Conservation (phyloP, 2,113 vertebrate genomes). For the Tachysurus fulvidraco region DNA sequence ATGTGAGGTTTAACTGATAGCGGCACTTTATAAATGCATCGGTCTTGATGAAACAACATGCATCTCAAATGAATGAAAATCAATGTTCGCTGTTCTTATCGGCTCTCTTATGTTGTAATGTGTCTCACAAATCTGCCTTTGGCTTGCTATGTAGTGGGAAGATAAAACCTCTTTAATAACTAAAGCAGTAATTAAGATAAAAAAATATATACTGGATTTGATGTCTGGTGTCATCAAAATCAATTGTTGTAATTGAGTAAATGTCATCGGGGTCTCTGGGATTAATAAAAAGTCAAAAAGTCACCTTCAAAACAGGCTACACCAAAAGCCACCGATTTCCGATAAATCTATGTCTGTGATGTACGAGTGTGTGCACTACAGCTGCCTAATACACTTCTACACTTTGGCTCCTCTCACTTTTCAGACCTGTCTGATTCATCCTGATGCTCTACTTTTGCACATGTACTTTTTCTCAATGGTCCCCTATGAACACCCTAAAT, state of each 20-base stretch:
- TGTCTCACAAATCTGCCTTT: background rate
- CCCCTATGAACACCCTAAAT: background rate
- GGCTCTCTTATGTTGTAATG: slow-evolving; percentile 46
- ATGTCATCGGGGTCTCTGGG: background rate
- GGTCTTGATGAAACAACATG: background rate
- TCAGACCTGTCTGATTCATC: background rate
- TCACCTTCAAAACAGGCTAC: slow-evolving; percentile 1
- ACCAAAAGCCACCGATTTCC: background rate
- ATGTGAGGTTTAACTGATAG: background rate
- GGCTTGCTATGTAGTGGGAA: background rate
- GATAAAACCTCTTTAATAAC: background rate
- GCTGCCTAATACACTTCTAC: background rate
- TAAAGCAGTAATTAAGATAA: background rate
- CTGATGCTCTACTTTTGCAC: slow-evolving; percentile 2
- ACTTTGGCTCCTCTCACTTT: background rate
- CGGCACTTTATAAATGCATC: background rate
- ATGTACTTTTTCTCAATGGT: background rate
- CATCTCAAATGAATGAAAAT: background rate
- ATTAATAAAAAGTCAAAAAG: slow-evolving; percentile 21
- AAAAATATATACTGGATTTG: background rate
- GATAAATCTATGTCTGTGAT: background rate
- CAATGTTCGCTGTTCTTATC: background rate
- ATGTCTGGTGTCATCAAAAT: slow-evolving; percentile 9
- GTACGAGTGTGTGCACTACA: background rate
- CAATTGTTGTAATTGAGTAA: background rate